These are phyloP conservation scores for Leptothorax acervorum DNA, from an alignment of 2,888 invertebrate species.

Conservation along the genomic window DNA sequence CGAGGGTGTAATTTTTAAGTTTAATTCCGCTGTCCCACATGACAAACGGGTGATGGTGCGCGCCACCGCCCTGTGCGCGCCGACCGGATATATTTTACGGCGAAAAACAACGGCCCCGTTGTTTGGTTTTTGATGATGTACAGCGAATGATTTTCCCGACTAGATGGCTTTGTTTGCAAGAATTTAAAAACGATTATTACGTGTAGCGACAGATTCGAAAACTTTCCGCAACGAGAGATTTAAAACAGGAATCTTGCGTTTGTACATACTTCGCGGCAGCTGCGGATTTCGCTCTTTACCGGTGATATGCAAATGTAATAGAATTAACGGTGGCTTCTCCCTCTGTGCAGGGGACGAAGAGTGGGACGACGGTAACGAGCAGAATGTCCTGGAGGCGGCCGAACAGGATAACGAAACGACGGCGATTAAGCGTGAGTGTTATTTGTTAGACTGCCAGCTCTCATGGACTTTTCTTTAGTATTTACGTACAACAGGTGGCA, in stretches of 20 bases:
- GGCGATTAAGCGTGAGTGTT: conserved; percentile 79
- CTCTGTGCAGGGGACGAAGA: conserved; percentile 80
- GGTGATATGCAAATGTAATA: conserved; percentile 72
- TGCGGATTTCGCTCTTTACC: conserved; percentile 70
- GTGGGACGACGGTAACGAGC: conserved; percentile 81
- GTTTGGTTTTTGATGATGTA: conserved; percentile 68
- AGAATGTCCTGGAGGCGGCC: conserved; percentile 77
- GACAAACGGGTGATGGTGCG: conserved; percentile 73
- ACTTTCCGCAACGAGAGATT: conserved; percentile 10
- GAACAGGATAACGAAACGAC: conserved; percentile 79
- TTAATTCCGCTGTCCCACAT: conserved; percentile 77
- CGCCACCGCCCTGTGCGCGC: conserved; percentile 46
- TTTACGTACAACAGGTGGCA: conserved; percentile 56
- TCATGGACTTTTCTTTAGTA: conserved; percentile 52
- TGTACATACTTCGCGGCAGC: conserved; percentile 55
- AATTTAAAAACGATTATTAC: neutral
- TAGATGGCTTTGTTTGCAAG: conserved; percentile 21
- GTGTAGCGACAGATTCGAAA: neutral
- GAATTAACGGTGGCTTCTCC: conserved; percentile 70
- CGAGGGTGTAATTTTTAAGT: conserved; percentile 77
- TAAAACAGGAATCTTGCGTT: conserved; percentile 3
- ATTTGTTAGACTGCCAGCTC: conserved; percentile 55
- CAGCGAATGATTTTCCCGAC: conserved; percentile 46
- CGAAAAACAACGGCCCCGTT: conserved; percentile 66
- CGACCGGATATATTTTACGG: conserved; percentile 67